Base-by-base conservation (phyloP, 1,140 invertebrate species). In the Drosophila lacertosa region DNA sequence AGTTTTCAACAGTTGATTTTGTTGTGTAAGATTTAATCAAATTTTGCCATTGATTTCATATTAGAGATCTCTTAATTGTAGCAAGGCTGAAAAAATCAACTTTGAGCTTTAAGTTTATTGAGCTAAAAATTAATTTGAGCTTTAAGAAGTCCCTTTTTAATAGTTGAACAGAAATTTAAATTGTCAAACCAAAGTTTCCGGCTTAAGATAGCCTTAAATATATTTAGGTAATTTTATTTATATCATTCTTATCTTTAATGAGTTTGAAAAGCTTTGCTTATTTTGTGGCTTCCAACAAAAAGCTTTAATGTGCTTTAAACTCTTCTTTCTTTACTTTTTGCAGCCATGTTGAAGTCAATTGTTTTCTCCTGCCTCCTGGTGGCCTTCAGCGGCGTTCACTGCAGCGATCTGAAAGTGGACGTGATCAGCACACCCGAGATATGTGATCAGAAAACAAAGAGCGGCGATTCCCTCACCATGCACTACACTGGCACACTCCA, bases 401-500 rank as follows among this genome's bases (percentile, higher is more conserved):
- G 91, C 76, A 92, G 84, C 57, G 80, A 93, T 58, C 93, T 98
- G 42, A 97, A 98, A 92, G 94, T 98, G 72, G 97, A 98, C 75
- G 94, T 95, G 53, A 74, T 96, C 11, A 95, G 93, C 91, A 94
- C 94, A 64, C 96, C 97, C 2, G 96, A 97, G 78, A 93, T 94
- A 42, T 98, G 97, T 93, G 94, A 95, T 2, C 92, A 93, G 72
- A 96, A 96, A 91, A 94, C 96, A n/a, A 97, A 97, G 91, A 94
- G 94, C 65, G 96, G 96, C 24, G 97, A 98, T 91, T 95, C 96
- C 93, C 94, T 98, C 32, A 96, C 96, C 45, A 98, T 98, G 97
- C 97, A 98, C 91, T 98, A 98, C 90, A 97, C 95, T 32, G 97
- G 97, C 72, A 97, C 96, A 16, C 93, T 98, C 13, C 70, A 67